Evolutionary conservation across 2,888 invertebrate species (phyloP).

Genomic region (Ischnus inquisitorius): DNA sequence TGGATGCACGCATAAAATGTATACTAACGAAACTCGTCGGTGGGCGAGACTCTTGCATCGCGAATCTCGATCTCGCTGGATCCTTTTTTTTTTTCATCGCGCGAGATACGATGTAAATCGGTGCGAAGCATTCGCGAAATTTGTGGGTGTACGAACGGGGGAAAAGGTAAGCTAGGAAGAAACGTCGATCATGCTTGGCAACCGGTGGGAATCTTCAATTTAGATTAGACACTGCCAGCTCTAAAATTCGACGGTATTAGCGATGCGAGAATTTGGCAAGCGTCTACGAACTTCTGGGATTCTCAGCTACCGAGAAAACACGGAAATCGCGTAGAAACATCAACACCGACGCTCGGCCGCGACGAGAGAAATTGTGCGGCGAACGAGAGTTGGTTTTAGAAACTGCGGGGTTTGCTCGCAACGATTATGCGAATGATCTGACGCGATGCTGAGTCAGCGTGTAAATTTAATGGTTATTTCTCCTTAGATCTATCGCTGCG

Average conservation of each 20-base stretch:
- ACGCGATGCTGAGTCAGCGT: not conserved
- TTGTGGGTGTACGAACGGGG: slow-evolving; percentile 28
- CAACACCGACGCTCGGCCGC: slow-evolving; percentile 1
- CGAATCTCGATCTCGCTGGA: not conserved
- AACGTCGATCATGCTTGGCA: not conserved
- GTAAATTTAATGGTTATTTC: slow-evolving; percentile 23
- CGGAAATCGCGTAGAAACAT: slow-evolving; percentile 53
- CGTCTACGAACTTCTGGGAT: slow-evolving; percentile 28
- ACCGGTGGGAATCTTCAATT: not conserved
- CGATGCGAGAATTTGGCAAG: slow-evolving; percentile 63
- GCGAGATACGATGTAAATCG: not conserved
- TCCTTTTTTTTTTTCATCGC: not conserved
- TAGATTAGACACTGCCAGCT: not conserved
- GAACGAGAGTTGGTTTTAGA: slow-evolving; percentile 4
- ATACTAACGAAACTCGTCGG: slow-evolving; percentile 10
- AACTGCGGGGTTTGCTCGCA: slow-evolving; percentile 4
- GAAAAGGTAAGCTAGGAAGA: not conserved
- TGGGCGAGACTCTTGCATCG: slow-evolving; percentile 2
- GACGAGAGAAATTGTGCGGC: slow-evolving; percentile 25
- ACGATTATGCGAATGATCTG: slow-evolving; percentile 8
- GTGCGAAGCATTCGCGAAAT: slow-evolving; percentile 4
- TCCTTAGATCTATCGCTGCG: not conserved
- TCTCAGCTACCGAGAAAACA: slow-evolving; percentile 41
- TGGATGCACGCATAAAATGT: slow-evolving; percentile 27
- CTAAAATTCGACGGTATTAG: slow-evolving; percentile 48